Conservation (phyloP, 2,797 vertebrate species). For the Vespertilio murinus region DNA sequence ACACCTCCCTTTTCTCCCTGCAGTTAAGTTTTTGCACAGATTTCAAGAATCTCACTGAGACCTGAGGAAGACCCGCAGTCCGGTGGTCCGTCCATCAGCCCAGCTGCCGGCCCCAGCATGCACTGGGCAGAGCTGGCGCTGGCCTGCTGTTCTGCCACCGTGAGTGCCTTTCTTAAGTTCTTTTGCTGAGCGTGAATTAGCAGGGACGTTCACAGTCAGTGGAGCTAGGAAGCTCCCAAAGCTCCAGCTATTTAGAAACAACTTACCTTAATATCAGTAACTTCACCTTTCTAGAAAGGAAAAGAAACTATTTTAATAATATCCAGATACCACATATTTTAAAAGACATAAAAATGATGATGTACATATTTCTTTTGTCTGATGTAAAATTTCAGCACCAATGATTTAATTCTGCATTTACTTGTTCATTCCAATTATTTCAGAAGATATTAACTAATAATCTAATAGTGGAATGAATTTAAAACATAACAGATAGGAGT, state of each 20-base stretch:
- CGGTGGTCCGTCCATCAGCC: neutral
- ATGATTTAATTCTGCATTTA: slow-evolving; percentile 25
- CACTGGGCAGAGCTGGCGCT: rapidly evolving
- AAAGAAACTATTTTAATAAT: slow-evolving; percentile 56
- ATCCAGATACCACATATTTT: slow-evolving; percentile 13
- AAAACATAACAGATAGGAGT: neutral
- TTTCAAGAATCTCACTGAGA: neutral
- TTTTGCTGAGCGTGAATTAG: neutral
- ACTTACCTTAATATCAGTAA: slow-evolving; percentile 20
- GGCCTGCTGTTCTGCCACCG: neutral
- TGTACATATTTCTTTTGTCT: slow-evolving; percentile 35
- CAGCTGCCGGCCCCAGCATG: rapidly evolving
- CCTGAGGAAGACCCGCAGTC: neutral
- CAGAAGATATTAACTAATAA: slow-evolving; percentile 31
- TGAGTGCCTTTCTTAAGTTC: neutral
- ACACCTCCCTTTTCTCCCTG: neutral
- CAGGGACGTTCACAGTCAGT: neutral
- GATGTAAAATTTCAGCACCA: slow-evolving; percentile 10
- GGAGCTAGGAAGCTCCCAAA: slow-evolving; percentile 5
- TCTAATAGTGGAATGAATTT: neutral
- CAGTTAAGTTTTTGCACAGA: neutral
- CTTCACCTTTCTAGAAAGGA: slow-evolving; percentile 45
- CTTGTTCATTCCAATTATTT: slow-evolving; percentile 45
- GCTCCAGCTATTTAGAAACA: slow-evolving; percentile 36
- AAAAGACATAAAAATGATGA: slow-evolving; percentile 51